A percentile compares a stretch with the other conserved stretches of the same genome.
These are phyloP conservation scores for Calyptommatus sinebrachiatus DNA, from an alignment of 2,113 vertebrate species.

Conservation along the genomic window DNA sequence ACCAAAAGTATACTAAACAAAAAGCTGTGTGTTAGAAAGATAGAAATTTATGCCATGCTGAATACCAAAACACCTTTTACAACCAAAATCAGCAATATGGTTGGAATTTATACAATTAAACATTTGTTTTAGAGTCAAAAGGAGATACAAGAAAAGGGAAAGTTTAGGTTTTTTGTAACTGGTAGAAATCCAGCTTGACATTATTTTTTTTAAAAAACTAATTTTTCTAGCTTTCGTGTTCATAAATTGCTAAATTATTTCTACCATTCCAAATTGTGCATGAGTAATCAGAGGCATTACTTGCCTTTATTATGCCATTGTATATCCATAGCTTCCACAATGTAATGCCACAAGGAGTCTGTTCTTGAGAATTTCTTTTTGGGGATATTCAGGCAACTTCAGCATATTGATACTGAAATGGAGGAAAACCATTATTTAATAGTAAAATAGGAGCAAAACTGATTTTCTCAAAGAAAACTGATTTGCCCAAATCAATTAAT, in stretches of 20 bases:
- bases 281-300: conserved; percentile 52
- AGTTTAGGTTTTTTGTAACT: conserved; percentile 42
- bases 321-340: conserved; percentile 98
- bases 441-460: conserved; percentile 30
- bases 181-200: conserved; percentile 47
- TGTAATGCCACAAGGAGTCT: conserved; percentile 94
- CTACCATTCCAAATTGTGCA: conserved; percentile 56
- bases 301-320: conserved; percentile 84
- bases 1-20: conserved; percentile 18
- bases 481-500: conserved; percentile 53
- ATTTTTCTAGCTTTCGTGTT: conserved; percentile 10
- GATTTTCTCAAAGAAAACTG: not conserved
- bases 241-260: conserved; percentile 62
- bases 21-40: conserved; percentile 42
- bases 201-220: no score
- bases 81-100: conserved; percentile 46
- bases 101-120: conserved; percentile 46
- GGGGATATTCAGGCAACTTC: conserved; percentile 97
- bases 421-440: conserved; percentile 45
- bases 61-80: conserved; percentile 39
- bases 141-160: conserved; percentile 41
- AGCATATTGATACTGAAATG: conserved; percentile 96
- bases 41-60: conserved; percentile 50
- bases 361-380: conserved; percentile 90
- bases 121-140: conserved; percentile 47